Evolutionary conservation across 1,140 invertebrate species (phyloP).

Genomic region (Arion vulgaris): DNA sequence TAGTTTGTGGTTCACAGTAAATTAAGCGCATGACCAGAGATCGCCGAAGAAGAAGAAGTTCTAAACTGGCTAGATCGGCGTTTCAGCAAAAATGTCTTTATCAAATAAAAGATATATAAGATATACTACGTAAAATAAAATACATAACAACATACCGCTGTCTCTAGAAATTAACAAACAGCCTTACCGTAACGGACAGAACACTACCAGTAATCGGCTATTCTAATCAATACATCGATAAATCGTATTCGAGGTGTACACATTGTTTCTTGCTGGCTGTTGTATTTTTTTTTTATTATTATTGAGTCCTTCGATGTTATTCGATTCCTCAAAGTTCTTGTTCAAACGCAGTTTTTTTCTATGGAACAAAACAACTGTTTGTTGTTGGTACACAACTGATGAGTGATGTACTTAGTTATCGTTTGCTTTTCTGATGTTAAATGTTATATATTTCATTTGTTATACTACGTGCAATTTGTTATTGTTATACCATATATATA

Average conservation of each 20-base stretch:
- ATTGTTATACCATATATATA: no score
- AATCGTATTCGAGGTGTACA: not conserved
- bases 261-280: not conserved
- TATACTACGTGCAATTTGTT: no score
- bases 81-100: no score
- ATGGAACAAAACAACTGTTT: not conserved
- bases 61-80: no score
- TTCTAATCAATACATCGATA: not conserved
- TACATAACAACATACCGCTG: not conserved
- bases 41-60: no score
- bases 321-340: not conserved
- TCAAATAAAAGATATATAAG: no score
- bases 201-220: not conserved
- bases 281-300: not conserved
- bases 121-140: no score
- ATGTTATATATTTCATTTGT: no score
- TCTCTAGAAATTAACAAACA: conserved; percentile 3
- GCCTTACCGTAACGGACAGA: not conserved
- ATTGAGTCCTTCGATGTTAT: not conserved
- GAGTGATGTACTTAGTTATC: no score
- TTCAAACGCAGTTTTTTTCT: not conserved
- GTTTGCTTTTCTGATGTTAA: no score
- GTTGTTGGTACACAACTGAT: not conserved
- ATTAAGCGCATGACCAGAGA: no score
- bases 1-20: no score